A percentile compares a stretch with the other conserved stretches of the same genome.
These are phyloP conservation scores for Paracanthobrama guichenoti DNA, from an alignment of 2,113 vertebrate species.

Conservation along the genomic window DNA sequence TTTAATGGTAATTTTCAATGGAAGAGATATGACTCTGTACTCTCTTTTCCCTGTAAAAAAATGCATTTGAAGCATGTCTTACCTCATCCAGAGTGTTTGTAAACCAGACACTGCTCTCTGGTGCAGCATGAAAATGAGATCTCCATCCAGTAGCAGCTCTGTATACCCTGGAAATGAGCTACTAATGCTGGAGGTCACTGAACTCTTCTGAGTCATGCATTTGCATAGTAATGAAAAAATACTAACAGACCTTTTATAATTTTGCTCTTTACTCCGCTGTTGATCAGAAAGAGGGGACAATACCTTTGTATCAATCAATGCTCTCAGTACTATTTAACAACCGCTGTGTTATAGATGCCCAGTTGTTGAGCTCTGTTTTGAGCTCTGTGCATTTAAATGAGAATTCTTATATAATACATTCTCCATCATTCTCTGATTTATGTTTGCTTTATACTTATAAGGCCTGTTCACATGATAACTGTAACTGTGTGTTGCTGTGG, in stretches of 20 bases:
- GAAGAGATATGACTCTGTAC: background rate
- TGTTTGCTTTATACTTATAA: no score
- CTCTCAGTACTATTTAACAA: conserved; percentile 5
- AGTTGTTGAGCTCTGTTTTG: background rate
- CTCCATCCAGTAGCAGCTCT: conserved; percentile 16
- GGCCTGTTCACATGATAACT: no score
- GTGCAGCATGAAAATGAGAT: conserved; percentile 38
- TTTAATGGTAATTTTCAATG: background rate
- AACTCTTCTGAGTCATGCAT: conserved; percentile 23
- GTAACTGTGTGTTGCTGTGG: no score
- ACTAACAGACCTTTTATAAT: conserved; percentile 19
- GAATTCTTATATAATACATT: background rate
- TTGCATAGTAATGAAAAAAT: conserved; percentile 37
- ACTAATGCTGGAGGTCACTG: conserved; percentile 34
- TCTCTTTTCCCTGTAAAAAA: background rate
- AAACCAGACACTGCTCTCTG: background rate
- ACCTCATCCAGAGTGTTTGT: conserved; percentile 10
- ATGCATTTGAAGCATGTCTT: background rate
- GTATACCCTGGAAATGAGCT: background rate
- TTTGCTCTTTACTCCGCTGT: conserved; percentile 5
- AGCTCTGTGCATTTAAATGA: conserved; percentile 4
- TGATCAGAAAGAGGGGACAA: conserved; percentile 19
- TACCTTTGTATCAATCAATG: background rate
- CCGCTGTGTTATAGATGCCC: background rate
- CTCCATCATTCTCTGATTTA: background rate